phyloP scores from a whole-genome alignment of 2,888 invertebrate species.

The Plebejus argus region DNA sequence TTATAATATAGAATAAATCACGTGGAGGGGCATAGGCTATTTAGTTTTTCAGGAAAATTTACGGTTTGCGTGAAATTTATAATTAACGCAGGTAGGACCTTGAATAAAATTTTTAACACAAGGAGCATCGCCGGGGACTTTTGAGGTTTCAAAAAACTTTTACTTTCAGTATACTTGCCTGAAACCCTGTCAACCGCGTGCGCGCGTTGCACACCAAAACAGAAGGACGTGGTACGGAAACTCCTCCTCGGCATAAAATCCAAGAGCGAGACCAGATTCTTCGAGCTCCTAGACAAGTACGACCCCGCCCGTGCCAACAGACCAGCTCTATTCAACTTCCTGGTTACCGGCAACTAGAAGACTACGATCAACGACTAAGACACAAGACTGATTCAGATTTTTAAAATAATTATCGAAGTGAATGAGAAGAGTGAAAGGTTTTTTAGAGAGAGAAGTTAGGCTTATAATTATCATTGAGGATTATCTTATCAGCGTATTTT shows the following conservation, averaged over 20 bases:
- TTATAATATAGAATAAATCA: too few species aligned
- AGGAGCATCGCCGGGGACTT: too few species aligned
- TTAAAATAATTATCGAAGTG: background rate
- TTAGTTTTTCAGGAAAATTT: too few species aligned
- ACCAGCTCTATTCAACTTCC: constrained; percentile 80
- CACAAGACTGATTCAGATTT: constrained; percentile 5
- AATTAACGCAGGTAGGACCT: too few species aligned
- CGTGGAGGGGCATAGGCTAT: too few species aligned
- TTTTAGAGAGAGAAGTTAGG: background rate
- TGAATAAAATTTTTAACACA: too few species aligned
- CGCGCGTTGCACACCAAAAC: constrained; percentile 83
- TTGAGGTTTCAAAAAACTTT: too few species aligned
- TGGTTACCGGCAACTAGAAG: constrained; percentile 64
- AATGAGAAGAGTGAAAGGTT: background rate
- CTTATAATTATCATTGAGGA: too few species aligned
- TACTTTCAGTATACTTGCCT: constrained; percentile 84
- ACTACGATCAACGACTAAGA: background rate
- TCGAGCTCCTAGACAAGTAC: constrained; percentile 85
- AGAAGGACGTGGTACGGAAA: constrained; percentile 81
- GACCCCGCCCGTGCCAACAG: constrained; percentile 85
- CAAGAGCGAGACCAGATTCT: constrained; percentile 85
- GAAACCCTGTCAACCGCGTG: constrained; percentile 86
- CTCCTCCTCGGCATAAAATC: constrained; percentile 85
- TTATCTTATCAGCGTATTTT: background rate
- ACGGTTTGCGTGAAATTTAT: too few species aligned